These are phyloP conservation scores for Paedocypris sp. DNA, from an alignment of 2,113 vertebrate genomes.

Conservation along the genomic window DNA sequence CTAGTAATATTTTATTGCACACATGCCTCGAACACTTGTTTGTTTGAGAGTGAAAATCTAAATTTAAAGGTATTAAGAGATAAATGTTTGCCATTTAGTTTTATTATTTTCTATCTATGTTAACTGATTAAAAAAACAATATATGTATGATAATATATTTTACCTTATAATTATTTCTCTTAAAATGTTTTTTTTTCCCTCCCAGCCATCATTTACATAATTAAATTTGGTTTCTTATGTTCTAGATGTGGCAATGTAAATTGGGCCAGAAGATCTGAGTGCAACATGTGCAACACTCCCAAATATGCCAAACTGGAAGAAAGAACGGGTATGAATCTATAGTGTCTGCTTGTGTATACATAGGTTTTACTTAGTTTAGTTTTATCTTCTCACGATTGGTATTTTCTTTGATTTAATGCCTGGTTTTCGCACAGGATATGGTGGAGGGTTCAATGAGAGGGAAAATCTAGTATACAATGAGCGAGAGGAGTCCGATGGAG, in stretches of 20 bases:
- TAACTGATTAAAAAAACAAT: too few species aligned
- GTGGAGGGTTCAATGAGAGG: slow-evolving; percentile 96
- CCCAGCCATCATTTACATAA: too few species aligned
- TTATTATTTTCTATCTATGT: too few species aligned
- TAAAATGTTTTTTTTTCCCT: too few species aligned
- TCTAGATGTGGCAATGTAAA: slow-evolving; percentile 93
- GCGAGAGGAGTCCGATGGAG: slow-evolving; percentile 94
- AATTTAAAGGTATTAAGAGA: too few species aligned
- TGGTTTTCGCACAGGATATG: slow-evolving; percentile 74
- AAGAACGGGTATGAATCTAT: slow-evolving; percentile 77
- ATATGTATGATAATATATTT: too few species aligned
- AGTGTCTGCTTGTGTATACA: not conserved
- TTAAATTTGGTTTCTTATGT: not conserved
- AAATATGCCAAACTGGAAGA: slow-evolving; percentile 98
- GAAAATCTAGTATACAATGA: slow-evolving; percentile 97
- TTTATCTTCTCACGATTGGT: not conserved
- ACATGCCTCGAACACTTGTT: too few species aligned
- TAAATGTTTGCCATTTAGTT: too few species aligned
- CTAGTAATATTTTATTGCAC: too few species aligned
- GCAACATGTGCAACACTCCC: slow-evolving; percentile 98
- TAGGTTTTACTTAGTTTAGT: not conserved
- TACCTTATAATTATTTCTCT: too few species aligned
- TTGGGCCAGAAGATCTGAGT: slow-evolving; percentile 93
- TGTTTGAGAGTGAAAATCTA: too few species aligned
- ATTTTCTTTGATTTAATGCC: not conserved